Base-by-base conservation (phyloP, 2,888 invertebrate species). In the Xanthorhoe spadicearia region DNA sequence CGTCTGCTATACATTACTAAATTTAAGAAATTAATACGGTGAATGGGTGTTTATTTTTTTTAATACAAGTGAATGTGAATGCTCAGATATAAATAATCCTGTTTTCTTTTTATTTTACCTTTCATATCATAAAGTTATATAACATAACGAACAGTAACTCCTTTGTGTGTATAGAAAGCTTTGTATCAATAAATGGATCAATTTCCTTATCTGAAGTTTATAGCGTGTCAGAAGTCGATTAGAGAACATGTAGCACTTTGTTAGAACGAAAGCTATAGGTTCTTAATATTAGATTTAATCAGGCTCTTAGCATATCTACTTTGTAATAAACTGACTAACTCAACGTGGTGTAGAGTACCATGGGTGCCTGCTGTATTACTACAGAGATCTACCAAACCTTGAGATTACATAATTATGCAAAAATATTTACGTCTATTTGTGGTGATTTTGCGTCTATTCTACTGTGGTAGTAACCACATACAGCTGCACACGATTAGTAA, bases 131-230 rank as follows among this genome's bases (percentile, higher is more conserved):
- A 55, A 52, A 53, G 32, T 6, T 35, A 7, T 52, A 48, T 59
- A 69, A 68, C 56, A 61, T 68, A 74, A 71, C 59, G 68, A 73
- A 67, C 62, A 66, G 69, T 67, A 62, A 43, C 43, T 60, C 49
- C 17, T 65, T 65, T 60, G 67, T 72, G 71, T 66, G 60, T 59
- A 62, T 73, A 78, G 75, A 77, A 77, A 75, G 77, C 72, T 72
- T 49, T 19, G 28, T 77, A 79, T 79, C 78, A 75, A 76, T 74
- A 74, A 79, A 76, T 68, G 79, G 76, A 79, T 78, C 77, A 67
- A 58, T 66, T 73, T 67, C 67, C 68, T 64, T 66, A 63, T 68
- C 66, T 65, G 28, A 61, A 61, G 66, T 55, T 56, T 58, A 66
- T n/a, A 52, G 49, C 38, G 15, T 43, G 55, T 65, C 52, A 51